Conservation (phyloP, 2,888 invertebrate species). For the Amphipyra berbera region DNA sequence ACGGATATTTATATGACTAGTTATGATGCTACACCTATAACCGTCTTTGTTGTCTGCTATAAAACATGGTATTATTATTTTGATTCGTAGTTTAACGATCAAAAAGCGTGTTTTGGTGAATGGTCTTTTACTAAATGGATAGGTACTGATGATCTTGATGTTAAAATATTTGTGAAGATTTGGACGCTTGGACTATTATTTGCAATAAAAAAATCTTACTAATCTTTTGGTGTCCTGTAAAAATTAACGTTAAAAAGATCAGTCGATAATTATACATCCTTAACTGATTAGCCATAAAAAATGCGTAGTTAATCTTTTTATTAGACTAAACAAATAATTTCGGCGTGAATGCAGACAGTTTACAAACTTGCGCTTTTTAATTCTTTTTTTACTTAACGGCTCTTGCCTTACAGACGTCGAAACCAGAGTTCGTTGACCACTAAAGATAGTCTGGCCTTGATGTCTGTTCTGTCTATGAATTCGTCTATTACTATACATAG, state of each 20-base stretch:
- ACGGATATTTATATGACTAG: constrained; percentile 21
- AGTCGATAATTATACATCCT: not conserved
- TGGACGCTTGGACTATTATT: no score
- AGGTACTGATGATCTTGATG: no score
- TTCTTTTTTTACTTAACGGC: constrained; percentile 69
- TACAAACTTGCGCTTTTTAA: constrained; percentile 58
- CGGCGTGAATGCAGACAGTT: constrained; percentile 50
- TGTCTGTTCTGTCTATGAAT: constrained; percentile 70
- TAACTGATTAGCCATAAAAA: not conserved
- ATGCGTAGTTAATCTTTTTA: constrained; percentile 25
- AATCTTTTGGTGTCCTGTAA: no score
- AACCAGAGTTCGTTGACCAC: constrained; percentile 77
- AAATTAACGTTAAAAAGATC: no score
- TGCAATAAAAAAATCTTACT: no score
- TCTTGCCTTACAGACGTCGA: constrained; percentile 70
- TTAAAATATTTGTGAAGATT: no score
- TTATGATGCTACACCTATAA: constrained; percentile 27
- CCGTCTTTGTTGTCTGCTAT: constrained; percentile 35
- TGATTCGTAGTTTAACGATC: not conserved
- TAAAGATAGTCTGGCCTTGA: constrained; percentile 80
- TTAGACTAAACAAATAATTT: constrained; percentile 36
- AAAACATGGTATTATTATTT: constrained; percentile 6
- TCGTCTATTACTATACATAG: constrained; percentile 60
- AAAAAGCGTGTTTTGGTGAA: not conserved
- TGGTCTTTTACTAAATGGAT: not conserved